A percentile compares a stretch with the other conserved stretches of the same genome.
These are phyloP conservation scores for Athene noctua DNA, from an alignment of 2,113 vertebrate genomes.

Conservation along the genomic window DNA sequence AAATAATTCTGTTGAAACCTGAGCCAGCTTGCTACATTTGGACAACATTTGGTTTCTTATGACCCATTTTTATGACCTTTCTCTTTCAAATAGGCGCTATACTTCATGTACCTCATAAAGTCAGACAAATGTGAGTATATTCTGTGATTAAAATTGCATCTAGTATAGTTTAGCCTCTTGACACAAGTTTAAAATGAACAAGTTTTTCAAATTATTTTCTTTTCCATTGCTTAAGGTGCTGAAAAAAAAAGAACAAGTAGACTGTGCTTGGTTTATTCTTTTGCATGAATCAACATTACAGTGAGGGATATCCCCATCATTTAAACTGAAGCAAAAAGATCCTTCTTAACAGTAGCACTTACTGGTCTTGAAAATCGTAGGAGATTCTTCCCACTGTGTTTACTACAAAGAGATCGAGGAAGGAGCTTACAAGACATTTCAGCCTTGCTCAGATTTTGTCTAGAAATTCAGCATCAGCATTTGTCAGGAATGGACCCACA, in stretches of 20 bases:
- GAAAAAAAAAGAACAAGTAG: constrained; percentile 41
- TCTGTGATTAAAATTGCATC: constrained; percentile 68
- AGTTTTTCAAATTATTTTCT: constrained; percentile 51
- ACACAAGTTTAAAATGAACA: constrained; percentile 60
- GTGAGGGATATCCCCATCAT: constrained; percentile 39
- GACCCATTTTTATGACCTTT: constrained; percentile 19
- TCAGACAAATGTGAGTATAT: constrained; percentile 60
- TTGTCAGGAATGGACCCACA: not conserved
- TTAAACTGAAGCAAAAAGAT: constrained; percentile 55
- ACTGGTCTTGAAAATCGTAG: constrained; percentile 32
- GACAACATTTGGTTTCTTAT: not conserved
- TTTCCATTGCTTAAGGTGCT: constrained; percentile 32
- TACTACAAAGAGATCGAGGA: constrained; percentile 44
- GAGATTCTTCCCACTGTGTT: constrained; percentile 47
- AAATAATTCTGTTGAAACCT: not conserved
- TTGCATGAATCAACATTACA: constrained; percentile 51
- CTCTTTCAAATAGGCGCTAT: not conserved
- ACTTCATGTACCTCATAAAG: constrained; percentile 52
- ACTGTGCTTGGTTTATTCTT: constrained; percentile 6
- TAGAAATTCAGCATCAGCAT: not conserved
- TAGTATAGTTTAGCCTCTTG: constrained; percentile 59
- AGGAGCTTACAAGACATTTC: constrained; percentile 5
- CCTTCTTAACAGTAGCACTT: constrained; percentile 40
- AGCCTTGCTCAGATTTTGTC: not conserved
- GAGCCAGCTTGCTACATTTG: not conserved